Evolutionary conservation across 2,113 vertebrate species (phyloP).

Genomic region (Dunckerocampus dactyliophorus): DNA sequence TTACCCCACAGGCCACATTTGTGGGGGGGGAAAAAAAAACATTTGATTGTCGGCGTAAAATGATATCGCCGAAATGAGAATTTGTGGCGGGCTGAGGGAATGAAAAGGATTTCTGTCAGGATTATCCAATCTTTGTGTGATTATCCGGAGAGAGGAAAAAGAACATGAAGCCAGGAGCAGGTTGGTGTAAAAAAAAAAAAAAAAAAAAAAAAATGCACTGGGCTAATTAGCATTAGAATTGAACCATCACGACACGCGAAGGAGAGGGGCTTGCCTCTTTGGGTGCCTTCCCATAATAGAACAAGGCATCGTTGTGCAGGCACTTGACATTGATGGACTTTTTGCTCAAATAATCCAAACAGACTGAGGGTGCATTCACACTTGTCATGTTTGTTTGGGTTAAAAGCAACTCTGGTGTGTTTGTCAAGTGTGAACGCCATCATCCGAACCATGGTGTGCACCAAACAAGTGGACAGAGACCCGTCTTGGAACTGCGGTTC

Average conservation of each 20-base stretch:
- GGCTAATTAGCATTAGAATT: constrained; percentile 73
- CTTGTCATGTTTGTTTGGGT: no score
- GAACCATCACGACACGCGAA: constrained; percentile 68
- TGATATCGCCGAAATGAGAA: constrained; percentile 54
- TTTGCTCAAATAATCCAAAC: no score
- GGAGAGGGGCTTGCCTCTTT: constrained; percentile 14
- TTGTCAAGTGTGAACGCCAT: no score
- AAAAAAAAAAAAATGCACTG: constrained; percentile 33
- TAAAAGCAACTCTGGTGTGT: no score
- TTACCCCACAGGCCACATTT: constrained; percentile 40
- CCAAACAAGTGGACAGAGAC: no score
- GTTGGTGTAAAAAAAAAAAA: constrained; percentile 17
- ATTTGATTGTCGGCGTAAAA: constrained; percentile 61
- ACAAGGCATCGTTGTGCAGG: constrained; percentile 31
- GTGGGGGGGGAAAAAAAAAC: constrained; percentile 24
- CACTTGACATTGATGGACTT: constrained; percentile 13
- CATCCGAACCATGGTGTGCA: no score
- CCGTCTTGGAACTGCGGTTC: no score
- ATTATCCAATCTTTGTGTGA: constrained; percentile 63
- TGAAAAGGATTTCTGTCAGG: constrained; percentile 64
- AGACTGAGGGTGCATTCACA: no score
- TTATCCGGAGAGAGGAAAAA: constrained; percentile 40
- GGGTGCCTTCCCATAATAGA: constrained; percentile 21
- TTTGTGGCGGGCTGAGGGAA: constrained; percentile 46
- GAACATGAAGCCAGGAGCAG: constrained; percentile 44